Evolutionary conservation across 2,113 vertebrate genomes (phyloP).

Genomic region (Xerus inauris): DNA sequence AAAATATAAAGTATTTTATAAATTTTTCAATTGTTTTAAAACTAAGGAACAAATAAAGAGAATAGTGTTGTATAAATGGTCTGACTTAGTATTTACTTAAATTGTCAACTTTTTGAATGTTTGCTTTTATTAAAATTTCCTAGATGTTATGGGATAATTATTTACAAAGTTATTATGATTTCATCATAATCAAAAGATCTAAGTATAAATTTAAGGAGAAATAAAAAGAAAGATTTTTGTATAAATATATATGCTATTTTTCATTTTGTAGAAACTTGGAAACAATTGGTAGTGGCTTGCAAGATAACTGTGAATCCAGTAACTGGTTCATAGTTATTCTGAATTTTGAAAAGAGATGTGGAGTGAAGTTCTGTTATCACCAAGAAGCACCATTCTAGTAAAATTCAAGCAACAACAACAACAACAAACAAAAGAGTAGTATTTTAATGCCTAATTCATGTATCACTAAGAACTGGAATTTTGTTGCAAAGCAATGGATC

Average conservation of each 20-base stretch:
- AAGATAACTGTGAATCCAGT: background rate
- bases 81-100: background rate
- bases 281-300: background rate
- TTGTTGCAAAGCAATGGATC: background rate
- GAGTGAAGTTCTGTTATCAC: background rate
- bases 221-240: background rate
- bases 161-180: background rate
- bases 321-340: background rate
- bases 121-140: slow-evolving; percentile 46
- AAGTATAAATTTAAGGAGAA: background rate
- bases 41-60: slow-evolving; percentile 6
- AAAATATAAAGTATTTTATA: background rate
- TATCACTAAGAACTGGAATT: background rate
- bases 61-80: background rate
- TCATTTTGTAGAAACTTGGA: background rate
- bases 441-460: background rate
- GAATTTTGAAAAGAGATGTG: background rate
- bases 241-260: slow-evolving; percentile 20
- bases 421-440: background rate
- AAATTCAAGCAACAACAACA: slow-evolving; percentile 32
- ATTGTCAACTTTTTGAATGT: background rate
- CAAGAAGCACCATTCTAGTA: background rate
- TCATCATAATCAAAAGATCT: background rate
- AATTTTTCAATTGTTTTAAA: slow-evolving; percentile 7
- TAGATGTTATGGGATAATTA: background rate